Evolutionary conservation across 2,888 invertebrate species (phyloP).

Genomic region (Nycteola revayana): DNA sequence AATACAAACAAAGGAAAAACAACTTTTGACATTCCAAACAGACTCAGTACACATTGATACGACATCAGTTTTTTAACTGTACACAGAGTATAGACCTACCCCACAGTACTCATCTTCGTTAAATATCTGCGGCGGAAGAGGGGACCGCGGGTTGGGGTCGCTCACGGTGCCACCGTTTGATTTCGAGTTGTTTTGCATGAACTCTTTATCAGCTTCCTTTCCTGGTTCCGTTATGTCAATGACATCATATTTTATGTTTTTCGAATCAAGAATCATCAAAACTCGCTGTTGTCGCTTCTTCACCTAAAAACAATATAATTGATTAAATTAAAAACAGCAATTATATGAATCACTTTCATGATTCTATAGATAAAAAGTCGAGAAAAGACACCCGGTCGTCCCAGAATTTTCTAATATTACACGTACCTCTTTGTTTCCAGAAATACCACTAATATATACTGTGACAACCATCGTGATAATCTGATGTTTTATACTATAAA

Average conservation of each 20-base stretch:
- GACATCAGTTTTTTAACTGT: slow-evolving; percentile 6
- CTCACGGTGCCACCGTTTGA: slow-evolving; percentile 88
- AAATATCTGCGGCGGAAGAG: slow-evolving; percentile 97
- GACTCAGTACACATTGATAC: not conserved
- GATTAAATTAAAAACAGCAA: slow-evolving; percentile 67
- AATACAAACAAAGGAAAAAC: not conserved
- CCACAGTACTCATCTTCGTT: slow-evolving; percentile 96
- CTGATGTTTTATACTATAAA: slow-evolving; percentile 44
- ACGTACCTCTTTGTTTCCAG: slow-evolving; percentile 96
- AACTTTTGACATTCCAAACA: not conserved
- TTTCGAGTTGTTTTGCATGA: slow-evolving; percentile 94
- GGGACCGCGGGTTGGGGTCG: slow-evolving; percentile 88
- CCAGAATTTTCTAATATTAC: slow-evolving; percentile 65
- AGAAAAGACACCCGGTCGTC: slow-evolving; percentile 60
- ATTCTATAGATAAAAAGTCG: slow-evolving; percentile 39
- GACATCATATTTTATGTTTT: slow-evolving; percentile 92
- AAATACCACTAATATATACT: slow-evolving; percentile 95
- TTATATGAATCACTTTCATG: slow-evolving; percentile 62
- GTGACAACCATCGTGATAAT: slow-evolving; percentile 90
- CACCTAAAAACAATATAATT: slow-evolving; percentile 84
- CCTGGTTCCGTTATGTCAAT: slow-evolving; percentile 98
- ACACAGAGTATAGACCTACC: slow-evolving; percentile 78
- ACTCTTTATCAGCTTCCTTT: slow-evolving; percentile 92
- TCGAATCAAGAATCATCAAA: slow-evolving; percentile 95
- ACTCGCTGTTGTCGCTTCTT: slow-evolving; percentile 98